phyloP scores from a whole-genome alignment of 2,113 vertebrate genomes.

The Carollia perspicillata region DNA sequence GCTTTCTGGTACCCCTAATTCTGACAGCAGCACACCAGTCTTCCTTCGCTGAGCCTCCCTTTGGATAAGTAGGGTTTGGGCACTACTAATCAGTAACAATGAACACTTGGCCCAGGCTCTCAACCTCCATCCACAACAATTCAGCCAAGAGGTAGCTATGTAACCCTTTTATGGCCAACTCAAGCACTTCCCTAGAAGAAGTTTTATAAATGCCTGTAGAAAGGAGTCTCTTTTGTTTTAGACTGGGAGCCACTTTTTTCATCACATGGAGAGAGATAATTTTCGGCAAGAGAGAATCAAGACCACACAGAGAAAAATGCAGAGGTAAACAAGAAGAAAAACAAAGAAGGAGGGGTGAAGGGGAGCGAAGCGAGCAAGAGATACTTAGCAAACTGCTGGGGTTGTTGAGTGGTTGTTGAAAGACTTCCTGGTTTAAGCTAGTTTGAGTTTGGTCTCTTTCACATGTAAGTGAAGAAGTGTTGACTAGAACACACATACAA shows the following conservation, averaged over 20 bases:
- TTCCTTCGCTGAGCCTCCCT: background rate
- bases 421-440: background rate
- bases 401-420: background rate
- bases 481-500: background rate
- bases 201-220: background rate
- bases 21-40: background rate
- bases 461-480: background rate
- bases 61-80: background rate
- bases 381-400: background rate
- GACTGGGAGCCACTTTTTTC: background rate
- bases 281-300: background rate
- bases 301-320: background rate
- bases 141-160: background rate
- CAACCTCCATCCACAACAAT: background rate
- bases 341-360: background rate
- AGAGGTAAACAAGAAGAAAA: background rate
- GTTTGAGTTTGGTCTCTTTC: background rate
- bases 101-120: background rate
- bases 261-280: background rate
- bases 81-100: background rate
- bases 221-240: background rate
- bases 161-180: background rate
- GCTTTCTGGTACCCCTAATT: background rate
- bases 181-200: background rate
- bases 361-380: background rate